A percentile compares a stretch with the other conserved stretches of the same genome.
Evolutionary conservation across 2,888 invertebrate genomes (phyloP).

Genomic region (Trissolcus brochymenae): DNA sequence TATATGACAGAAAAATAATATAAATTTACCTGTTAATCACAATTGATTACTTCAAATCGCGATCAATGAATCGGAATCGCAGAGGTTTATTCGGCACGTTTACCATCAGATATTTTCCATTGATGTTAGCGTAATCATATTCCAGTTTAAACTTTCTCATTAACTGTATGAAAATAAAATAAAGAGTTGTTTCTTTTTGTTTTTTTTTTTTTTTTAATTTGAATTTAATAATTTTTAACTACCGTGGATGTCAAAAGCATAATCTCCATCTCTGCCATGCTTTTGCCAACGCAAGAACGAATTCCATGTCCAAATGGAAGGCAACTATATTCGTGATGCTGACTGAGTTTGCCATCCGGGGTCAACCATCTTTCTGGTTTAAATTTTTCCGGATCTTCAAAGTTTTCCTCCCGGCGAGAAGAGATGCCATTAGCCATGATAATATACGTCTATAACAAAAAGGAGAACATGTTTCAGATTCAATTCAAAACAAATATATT

Average conservation of each 20-base stretch:
- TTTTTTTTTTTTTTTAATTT: constrained; percentile 3
- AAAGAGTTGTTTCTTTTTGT: too few relatives aligned
- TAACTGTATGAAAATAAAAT: constrained; percentile 74
- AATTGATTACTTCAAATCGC: neutral
- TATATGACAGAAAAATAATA: neutral
- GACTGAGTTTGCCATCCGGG: constrained; percentile 68
- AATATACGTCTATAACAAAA: constrained; percentile 77
- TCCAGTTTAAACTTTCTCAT: constrained; percentile 81
- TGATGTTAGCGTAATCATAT: constrained; percentile 83
- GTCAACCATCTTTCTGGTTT: constrained; percentile 82
- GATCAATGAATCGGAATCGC: constrained; percentile 80
- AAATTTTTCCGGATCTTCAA: constrained; percentile 81
- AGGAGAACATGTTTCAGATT: neutral
- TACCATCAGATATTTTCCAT: constrained; percentile 79
- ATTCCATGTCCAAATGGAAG: constrained; percentile 82
- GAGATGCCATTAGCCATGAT: constrained; percentile 82
- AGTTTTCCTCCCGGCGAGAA: constrained; percentile 81
- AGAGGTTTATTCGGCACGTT: constrained; percentile 80
- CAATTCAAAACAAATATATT: constrained; percentile 1
- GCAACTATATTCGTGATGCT: constrained; percentile 78
- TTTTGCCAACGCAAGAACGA: constrained; percentile 81
- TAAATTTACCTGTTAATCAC: neutral
- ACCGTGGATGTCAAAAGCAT: constrained; percentile 79
- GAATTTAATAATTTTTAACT: neutral
- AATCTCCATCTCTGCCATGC: constrained; percentile 80